These are phyloP conservation scores for Tringa solitaria DNA, from an alignment of 2,113 vertebrate genomes.

Conservation along the genomic window DNA sequence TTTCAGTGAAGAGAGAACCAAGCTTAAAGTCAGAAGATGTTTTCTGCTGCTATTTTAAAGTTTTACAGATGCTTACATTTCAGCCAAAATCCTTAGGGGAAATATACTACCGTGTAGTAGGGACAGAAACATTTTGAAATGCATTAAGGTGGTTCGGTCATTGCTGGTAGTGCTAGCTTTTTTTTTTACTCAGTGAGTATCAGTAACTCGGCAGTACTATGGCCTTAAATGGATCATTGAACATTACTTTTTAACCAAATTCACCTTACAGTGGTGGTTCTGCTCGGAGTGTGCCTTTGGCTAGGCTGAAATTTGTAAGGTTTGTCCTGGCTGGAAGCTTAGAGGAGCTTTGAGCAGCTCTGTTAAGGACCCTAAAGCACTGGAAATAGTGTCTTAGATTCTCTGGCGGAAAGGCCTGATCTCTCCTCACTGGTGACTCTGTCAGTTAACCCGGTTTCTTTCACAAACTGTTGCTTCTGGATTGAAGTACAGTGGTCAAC, in stretches of 20 bases:
- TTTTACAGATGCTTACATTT: not conserved
- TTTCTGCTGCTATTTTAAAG: not conserved
- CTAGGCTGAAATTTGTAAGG: not conserved
- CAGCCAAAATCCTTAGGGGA: too few relatives aligned
- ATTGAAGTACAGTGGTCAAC: too few relatives aligned
- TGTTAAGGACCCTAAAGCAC: not conserved
- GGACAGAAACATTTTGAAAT: not conserved
- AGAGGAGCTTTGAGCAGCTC: not conserved
- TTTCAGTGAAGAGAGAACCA: not conserved
- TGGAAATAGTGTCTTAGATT: too few relatives aligned
- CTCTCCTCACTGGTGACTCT: not conserved
- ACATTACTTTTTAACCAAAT: not conserved
- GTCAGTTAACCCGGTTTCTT: not conserved
- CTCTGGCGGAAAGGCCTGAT: not conserved
- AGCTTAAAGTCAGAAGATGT: not conserved
- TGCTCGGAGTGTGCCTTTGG: too few relatives aligned
- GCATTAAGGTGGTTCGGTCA: rapidly evolving
- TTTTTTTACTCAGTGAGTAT: not conserved
- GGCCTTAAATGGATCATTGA: not conserved
- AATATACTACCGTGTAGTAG: not conserved
- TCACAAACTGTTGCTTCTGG: not conserved
- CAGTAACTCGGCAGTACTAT: too few relatives aligned
- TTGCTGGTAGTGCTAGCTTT: not conserved
- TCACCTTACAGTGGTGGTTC: not conserved
- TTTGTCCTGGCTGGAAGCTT: not conserved